A percentile compares a stretch with the other conserved stretches of the same genome.
Conservation (phyloP, 2,797 vertebrate species). For the Dendrocincla fuliginosa region DNA sequence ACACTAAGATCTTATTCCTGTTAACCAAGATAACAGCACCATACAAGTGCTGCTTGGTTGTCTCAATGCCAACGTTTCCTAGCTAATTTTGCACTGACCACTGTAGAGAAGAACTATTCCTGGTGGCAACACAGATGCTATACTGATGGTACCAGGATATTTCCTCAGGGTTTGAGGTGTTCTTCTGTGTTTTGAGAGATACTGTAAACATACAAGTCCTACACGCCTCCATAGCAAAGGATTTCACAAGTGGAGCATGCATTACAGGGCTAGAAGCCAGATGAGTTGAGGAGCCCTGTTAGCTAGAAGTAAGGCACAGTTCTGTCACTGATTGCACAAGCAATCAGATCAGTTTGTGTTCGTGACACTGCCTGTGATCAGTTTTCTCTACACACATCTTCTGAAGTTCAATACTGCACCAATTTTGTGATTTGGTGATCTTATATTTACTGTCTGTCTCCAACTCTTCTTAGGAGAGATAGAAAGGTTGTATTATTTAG, state of each 20-base stretch:
- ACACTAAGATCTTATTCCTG: neutral
- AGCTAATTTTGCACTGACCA: neutral
- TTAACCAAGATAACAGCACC: neutral
- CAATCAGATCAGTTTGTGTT: neutral
- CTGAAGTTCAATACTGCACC: neutral
- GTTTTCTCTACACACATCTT: neutral
- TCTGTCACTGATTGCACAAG: neutral
- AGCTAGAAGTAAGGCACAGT: neutral
- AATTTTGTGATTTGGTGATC: neutral
- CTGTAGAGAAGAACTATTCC: neutral
- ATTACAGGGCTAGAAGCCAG: neutral
- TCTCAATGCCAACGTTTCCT: neutral
- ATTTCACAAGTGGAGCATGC: accelerated
- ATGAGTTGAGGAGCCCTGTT: neutral
- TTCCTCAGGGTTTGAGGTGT: neutral
- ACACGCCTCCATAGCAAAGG: neutral
- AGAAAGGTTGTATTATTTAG: neutral
- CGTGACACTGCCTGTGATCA: neutral
- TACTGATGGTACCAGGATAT: neutral
- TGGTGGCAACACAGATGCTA: neutral
- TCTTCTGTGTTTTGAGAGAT: neutral
- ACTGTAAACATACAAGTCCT: accelerated
- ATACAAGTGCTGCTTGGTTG: accelerated
- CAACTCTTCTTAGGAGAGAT: neutral
- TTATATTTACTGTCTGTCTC: neutral